Evolutionary conservation across 2,113 vertebrate species (phyloP).

Genomic region (Hoplias malabaricus): DNA sequence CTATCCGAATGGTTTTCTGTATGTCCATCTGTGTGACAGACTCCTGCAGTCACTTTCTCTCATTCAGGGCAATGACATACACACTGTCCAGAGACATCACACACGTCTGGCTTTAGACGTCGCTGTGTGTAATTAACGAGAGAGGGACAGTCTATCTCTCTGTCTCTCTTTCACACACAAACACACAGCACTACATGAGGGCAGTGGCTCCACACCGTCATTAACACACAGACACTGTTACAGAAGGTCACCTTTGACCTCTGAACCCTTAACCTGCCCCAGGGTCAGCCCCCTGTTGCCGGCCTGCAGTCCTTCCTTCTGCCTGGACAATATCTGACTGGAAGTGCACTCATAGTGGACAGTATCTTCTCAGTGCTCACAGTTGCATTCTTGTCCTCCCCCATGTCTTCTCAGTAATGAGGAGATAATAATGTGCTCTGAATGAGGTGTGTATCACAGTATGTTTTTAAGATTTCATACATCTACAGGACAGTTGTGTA

Average conservation of each 20-base stretch:
- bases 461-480: background rate
- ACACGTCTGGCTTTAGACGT: background rate
- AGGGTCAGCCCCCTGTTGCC: constrained; percentile 12
- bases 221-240: constrained; percentile 46
- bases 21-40: background rate
- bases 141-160: background rate
- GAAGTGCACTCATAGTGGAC: constrained; percentile 18
- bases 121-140: background rate
- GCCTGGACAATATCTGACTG: constrained; percentile 42
- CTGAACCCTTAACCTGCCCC: constrained; percentile 46
- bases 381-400: constrained; percentile 13
- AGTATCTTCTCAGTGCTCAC: constrained; percentile 10
- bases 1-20: background rate
- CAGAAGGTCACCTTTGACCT: constrained; percentile 39
- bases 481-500: no score
- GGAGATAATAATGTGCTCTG: constrained; percentile 2
- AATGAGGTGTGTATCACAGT: background rate
- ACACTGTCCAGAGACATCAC: background rate
- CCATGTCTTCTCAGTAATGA: background rate
- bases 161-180: background rate
- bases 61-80: background rate
- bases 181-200: background rate
- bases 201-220: constrained; percentile 43
- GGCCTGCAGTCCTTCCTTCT: constrained; percentile 15
- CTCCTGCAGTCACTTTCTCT: background rate